Base-by-base conservation (phyloP, 2,797 vertebrate genomes). In the Florisuga fusca region DNA sequence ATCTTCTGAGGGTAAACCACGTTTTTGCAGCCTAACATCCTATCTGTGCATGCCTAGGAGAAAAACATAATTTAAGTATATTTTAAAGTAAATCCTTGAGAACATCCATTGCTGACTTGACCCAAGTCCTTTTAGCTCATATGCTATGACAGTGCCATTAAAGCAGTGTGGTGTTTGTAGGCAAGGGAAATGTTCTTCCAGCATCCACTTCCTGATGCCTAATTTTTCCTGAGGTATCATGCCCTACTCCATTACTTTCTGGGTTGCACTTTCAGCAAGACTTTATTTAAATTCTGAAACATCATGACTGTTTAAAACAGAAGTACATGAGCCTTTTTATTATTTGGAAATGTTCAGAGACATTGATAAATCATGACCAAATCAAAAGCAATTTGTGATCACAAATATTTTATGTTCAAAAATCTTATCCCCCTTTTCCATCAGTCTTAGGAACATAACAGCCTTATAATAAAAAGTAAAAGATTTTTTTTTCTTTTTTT, bases 401-500 rank as follows among this genome's bases (percentile, higher is more conserved):
- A 69, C 5, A 80, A 67, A 62, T 43, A 33, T 7, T n/a, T 31
- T 19, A 31, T 0, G 1, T 63, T 58, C 66, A 43, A 83, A 77
- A 90, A n/a, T 69, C 34, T 36, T 45, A 59, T 41, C 6, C 6
- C 1, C 6, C 21, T 34, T 87, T 46, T 38, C 20, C 6, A 31
- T 48, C 41, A 50, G 29, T 48, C 20, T 68, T 7, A 80, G 7
- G n/a, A 87, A 74, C 34, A 54, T 57, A 72, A n/a, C 22, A 64
- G 16, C 22, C 15, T 33, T 46, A 8, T n/a, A 38, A 58, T 27
- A 38, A 41, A 54, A 62, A 48, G 31, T 36, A 50, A 76, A 18
- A 0, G 0, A 3, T 20, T n/a, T 36, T 36, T 36, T 36, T 41
- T 41, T 41, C 13, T 41, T 41, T 61, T 31, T 10, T 61, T 55